A percentile compares a stretch with the other conserved stretches of the same genome.
Conservation (phyloP, 2,113 vertebrate species). For the Callipepla squamata region DNA sequence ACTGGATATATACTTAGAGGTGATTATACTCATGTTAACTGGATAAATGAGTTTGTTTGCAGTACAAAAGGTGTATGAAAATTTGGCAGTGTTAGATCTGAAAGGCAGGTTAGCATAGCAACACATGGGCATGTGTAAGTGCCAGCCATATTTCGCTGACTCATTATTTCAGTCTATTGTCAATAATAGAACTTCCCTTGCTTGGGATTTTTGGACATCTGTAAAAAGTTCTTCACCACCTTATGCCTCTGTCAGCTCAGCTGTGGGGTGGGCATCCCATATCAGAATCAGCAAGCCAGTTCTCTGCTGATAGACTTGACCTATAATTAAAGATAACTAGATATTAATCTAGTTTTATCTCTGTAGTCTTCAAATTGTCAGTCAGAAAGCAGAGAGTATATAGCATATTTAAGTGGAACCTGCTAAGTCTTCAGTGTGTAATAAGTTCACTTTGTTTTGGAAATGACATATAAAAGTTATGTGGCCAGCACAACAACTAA, state of each 20-base stretch:
- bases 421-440: background rate
- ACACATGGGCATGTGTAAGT: background rate
- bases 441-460: background rate
- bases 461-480: background rate
- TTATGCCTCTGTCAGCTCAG: background rate
- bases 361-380: background rate
- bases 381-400: background rate
- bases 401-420: background rate
- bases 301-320: background rate
- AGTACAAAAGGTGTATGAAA: background rate
- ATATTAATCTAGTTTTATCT: background rate
- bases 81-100: background rate
- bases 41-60: background rate
- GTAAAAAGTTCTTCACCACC: background rate
- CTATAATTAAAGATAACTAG: background rate
- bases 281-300: background rate
- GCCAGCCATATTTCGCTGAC: conserved; percentile 12
- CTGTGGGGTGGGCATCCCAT: background rate
- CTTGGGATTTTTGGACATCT: background rate
- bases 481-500: background rate
- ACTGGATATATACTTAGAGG: background rate
- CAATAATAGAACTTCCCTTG: background rate
- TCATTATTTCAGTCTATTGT: background rate
- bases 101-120: background rate
- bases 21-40: background rate